Base-by-base conservation (phyloP, 2,888 invertebrate species). In the Pantelozetes paolii region DNA sequence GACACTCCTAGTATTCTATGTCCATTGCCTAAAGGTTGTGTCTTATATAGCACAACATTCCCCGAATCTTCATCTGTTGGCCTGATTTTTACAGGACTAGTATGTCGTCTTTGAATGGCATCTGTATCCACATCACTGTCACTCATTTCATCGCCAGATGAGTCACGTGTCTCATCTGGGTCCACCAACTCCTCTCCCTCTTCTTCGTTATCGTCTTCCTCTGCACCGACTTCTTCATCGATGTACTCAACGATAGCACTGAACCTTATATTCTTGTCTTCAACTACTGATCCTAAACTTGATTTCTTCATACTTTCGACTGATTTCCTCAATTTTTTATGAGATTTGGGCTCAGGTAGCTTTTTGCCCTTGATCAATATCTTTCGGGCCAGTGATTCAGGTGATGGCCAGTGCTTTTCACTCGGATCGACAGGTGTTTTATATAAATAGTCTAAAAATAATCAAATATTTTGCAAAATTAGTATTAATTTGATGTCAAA, bases 321-420 rank as follows among this genome's bases (percentile, higher is more conserved):
- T 57, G 15, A 9, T 13, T 11, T 23, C 57, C 26, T 57, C 11
- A 23, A 2, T 23, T 15, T 48, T 15, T 15, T 3, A 26, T 23
- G 11, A 9, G 5, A 8, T 57, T 28, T 32, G 13, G 18, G 30
- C 42, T 11, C 9, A 15, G 62, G 62, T 42, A 40, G n/a, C 40
- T 71, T 74, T 71, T 79, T 80, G 20, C 81, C 85, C 81, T 85
- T 85, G 42, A 85, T 80, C 45, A 85, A 79, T 71, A 85, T 82
- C 79, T 83, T 84, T 40, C 81, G 80, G 77, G 82, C 83, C 32
- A 85, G 81, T 48, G 81, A 77, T 74, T 84, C 82, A 2, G 86
- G 86, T 3, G 84, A 84, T 30, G 86, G 86, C 15, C 84, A 79
- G 13, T 78, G 75, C 2, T 79, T 79, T 75, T 82, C 80, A 70